Evolutionary conservation across 1,140 invertebrate genomes (phyloP).

Genomic region (Lasioglossum baleicum): DNA sequence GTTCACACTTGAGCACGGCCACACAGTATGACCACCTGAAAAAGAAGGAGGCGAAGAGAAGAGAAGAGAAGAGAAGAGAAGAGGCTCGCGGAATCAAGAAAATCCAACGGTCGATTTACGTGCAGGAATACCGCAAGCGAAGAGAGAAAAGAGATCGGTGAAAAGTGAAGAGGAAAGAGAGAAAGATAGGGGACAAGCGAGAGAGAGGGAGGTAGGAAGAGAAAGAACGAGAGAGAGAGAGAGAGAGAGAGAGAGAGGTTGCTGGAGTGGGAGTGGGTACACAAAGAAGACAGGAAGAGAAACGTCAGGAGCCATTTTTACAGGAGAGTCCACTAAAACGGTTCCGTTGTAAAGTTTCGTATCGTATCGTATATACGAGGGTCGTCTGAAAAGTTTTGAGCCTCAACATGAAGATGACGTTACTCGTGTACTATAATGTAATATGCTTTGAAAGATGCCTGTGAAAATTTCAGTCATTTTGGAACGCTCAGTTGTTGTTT

Average conservation of each 20-base stretch:
- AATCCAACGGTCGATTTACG: not conserved
- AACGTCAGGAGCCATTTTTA: conserved; percentile 55
- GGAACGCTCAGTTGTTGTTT: too few species aligned
- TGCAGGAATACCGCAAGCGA: not conserved
- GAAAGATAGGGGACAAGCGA: not conserved
- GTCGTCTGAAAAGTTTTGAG: too few species aligned
- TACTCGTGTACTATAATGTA: too few species aligned
- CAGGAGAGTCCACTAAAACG: conserved; percentile 54
- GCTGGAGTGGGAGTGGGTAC: not conserved
- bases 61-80: not conserved
- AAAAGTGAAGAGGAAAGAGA: not conserved
- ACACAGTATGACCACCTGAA: not conserved
- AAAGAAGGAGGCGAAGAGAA: not conserved
- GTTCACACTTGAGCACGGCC: too few species aligned
- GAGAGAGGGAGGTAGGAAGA: not conserved
- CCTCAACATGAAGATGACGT: too few species aligned
- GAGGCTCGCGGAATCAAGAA: not conserved
- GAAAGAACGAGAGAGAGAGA: not conserved
- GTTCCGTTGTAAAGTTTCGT: conserved; percentile 13
- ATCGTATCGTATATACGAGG: too few species aligned
- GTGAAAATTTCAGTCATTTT: too few species aligned
- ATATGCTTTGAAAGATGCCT: too few species aligned
- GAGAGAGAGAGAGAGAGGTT: not conserved
- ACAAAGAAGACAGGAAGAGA: conserved; percentile 5
- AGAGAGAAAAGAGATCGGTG: not conserved